These are phyloP conservation scores for Eidolon helvum DNA, from an alignment of 2,113 vertebrate genomes.

Conservation along the genomic window DNA sequence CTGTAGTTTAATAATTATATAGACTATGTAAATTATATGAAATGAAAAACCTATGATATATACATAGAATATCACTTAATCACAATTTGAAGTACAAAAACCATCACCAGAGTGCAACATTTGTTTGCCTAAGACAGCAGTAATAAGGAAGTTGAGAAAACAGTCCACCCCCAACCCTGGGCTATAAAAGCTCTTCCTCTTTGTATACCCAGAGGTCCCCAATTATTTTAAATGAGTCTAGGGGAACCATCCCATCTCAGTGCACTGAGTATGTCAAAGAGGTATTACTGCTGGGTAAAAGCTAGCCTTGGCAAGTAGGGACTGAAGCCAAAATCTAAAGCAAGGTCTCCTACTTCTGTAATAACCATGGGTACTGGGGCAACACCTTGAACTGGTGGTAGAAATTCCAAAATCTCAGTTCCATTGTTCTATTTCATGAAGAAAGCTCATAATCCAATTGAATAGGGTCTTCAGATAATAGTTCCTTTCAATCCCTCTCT, in stretches of 20 bases:
- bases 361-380: neutral
- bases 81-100: neutral
- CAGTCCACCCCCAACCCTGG: neutral
- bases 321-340: neutral
- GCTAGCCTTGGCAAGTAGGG: neutral
- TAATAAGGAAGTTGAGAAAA: neutral
- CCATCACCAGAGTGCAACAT: neutral
- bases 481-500: neutral
- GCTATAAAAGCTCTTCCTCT: neutral
- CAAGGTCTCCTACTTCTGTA: neutral
- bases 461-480: neutral
- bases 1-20: conserved; percentile 2
- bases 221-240: neutral
- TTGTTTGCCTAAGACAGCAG: neutral
- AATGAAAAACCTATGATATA: neutral
- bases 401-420: neutral
- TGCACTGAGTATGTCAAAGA: neutral
- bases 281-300: neutral
- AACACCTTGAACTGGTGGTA: neutral
- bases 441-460: neutral
- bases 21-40: neutral
- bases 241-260: neutral
- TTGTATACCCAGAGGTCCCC: neutral
- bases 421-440: neutral
- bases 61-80: neutral